Base-by-base conservation (phyloP, 2,888 invertebrate species). In the Eristalis intricaria region DNA sequence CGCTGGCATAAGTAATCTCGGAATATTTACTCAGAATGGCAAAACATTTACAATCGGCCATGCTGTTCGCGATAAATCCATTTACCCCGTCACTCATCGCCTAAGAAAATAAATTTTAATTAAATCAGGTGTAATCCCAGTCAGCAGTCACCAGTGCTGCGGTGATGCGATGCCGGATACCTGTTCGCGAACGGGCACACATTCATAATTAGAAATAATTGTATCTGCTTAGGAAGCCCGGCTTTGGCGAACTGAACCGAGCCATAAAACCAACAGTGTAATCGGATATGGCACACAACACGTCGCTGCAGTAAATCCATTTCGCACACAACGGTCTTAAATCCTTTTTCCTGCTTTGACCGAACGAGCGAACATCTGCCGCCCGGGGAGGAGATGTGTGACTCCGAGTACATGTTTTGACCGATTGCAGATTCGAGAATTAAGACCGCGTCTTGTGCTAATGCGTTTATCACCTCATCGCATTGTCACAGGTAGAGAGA, bases 381-480 rank as follows among this genome's bases (percentile, higher is more conserved):
- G 66, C 66, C 60, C 32, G 32, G 32, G 38, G 19, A 50, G 50
- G 50, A 19, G n/a, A 75, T 71, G 75, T 86, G 70, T 10, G 32
- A 8, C 8, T 87, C 79, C 79, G 32, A 8, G 32, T 87, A 83
- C 79, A 68, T 87, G 87, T 87, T 87, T 83, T 87, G 87, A 84
- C 87, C 87, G 80, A 87, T 84, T 84, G 84, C 79, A 76, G 79
- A 87, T 87, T 84, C 79, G 50, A 76, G 26, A 84, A 87, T 87
- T 87, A 80, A 87, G 69, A 87, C 71, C 83, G 64, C 79, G 65
- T 83, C 50, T 50, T 78, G 40, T 76, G 75, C 68, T 87, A 87
- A 87, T 87, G 64, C 84, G 76, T 84, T 87, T 87, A 87, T 87
- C 87, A 84, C 73, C 71, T 87, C 84, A 84, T 87, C 87, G 80